Percentiles rank a stretch among this genome's conserved stretches.
Conservation (phyloP, 2,888 invertebrate genomes). For the Eupithecia centaureata region DNA sequence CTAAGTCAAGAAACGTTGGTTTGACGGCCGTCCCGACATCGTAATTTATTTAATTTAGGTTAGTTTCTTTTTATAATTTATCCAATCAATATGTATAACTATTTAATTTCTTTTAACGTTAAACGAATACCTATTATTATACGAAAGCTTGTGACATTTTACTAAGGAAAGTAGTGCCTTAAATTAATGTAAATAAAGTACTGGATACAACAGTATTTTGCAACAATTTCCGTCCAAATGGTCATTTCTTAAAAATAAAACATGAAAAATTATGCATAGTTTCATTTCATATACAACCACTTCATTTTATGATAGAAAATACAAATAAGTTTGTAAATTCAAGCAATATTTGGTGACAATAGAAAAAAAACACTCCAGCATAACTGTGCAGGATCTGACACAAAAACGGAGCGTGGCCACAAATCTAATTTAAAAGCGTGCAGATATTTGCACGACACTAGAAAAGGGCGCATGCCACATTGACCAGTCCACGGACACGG, state of each 20-base stretch:
- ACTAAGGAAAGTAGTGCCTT: conserved; percentile 69
- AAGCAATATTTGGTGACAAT: neutral
- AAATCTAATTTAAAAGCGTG: conserved; percentile 41
- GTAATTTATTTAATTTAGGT: conserved; percentile 82
- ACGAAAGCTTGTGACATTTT: conserved; percentile 66
- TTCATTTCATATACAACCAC: conserved; percentile 31
- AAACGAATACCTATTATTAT: conserved; percentile 58
- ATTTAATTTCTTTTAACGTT: conserved; percentile 73
- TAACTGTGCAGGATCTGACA: conserved; percentile 18
- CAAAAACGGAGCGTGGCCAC: conserved; percentile 32
- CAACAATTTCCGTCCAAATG: conserved; percentile 69
- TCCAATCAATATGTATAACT: conserved; percentile 71
- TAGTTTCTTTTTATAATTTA: conserved; percentile 80
- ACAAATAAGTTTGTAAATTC: neutral
- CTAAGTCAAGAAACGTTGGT: conserved; percentile 83
- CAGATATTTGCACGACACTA: conserved; percentile 37
- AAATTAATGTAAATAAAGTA: conserved; percentile 60
- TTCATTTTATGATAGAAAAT: neutral
- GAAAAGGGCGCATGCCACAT: conserved; percentile 36
- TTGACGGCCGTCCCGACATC: conserved; percentile 83
- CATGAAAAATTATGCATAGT: conserved; percentile 24
- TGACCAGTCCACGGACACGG: conserved; percentile 51
- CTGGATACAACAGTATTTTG: conserved; percentile 50
- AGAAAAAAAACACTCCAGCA: neutral
- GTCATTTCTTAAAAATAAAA: conserved; percentile 70